Evolutionary conservation across 2,113 vertebrate species (phyloP), one percentile per base, ranked within the genome.

Genomic region (Zingel zingel): DNA sequence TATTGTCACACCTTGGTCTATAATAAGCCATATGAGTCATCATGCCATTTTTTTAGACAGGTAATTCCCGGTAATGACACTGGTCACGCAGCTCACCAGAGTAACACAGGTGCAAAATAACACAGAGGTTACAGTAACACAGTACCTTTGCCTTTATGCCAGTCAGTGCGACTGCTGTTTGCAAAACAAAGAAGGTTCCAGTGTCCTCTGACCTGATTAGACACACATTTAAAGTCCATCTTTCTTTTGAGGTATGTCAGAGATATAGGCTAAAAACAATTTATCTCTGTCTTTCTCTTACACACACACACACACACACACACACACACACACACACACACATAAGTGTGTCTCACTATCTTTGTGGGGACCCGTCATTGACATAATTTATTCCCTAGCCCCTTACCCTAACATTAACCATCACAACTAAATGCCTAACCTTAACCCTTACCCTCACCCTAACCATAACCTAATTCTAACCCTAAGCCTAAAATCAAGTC

Each of bases 1-100:
- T 53, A 71, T 65, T 75, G 68, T 84, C 72, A 83, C 80, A 86
- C 56, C 53, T 74, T 50, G 3, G 78, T 33, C 75, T 56, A 57
- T 84, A 82, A 86, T 74, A 83, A 89, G 15, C 58, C 13, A 2
- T 33, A 62, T 91, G 82, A 86, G 82, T 84, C 80, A 81, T 23
- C 53, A 21, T 54, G 53, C 15, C 30, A n/a, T 65, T 83, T 67
- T 78, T 66, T 53, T 9, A 57, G 54, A 75, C 63, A 76, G 27
- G 79, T 82, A 88, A 86, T 89, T 88, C 86, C 51, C 39, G 67
- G 71, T 69, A 89, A 82, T 80, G 80, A 82, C 74, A 84, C 51
- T 39, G 16, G 74, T 25, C 54, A 27, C 51, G 62, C 39, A 74
- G 36, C 69, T 73, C 84, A 77, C 39, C 25, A 56, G 59, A 65